Base-by-base conservation (phyloP, 1,140 invertebrate genomes). In the Ceratosolen solmsi region DNA sequence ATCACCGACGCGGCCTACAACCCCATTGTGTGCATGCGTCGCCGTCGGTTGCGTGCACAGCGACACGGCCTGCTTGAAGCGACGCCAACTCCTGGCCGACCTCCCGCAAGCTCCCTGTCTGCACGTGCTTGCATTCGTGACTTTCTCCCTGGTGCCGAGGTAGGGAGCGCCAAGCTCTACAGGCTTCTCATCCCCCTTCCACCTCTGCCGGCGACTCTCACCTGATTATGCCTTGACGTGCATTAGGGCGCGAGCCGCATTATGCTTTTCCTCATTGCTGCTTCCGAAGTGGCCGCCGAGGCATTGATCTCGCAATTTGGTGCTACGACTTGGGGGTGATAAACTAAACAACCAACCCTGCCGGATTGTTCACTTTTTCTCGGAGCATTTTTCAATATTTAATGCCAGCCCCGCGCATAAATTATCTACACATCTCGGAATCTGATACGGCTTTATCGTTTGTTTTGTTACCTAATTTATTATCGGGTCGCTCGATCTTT, bases 11-110 rank as follows among this genome's bases (percentile, higher is more conserved):
- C 41, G 7, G 5, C 41, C 41, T 8, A 5, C 13, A 13, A 5
- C 41, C 7, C n/a, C 25, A 1, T 15, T 22, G 36, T 49, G n/a
- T 60, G n/a, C 36, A 60, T 74, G 27, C 49, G 46, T 36, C 9
- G 36, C 73, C 49, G 41, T 51, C 46, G 58, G 71, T 72, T 71
- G 82, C 84, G 83, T 83, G 81, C 82, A 63, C 82, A 80, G 65
- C 46, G 72, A 79, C 41, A 15, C 58, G 56, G 74, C 74, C 56
- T 75, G 54, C 36, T 75, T 60, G 5, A 5, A 56, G 13, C 71
- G 70, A 72, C 46, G n/a, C 41, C 36, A 20, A 7, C 33, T 33
- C 30, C 51, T n/a, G n/a, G 22, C 72, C 33, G 13, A 41, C 54
- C 51, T n/a, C 22, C 36, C 27, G 36, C 36, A 4, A 36, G 2